phyloP scores from a whole-genome alignment of 35 echinoderm and acorn worm species.

The Heliocidaris tuberculata region DNA sequence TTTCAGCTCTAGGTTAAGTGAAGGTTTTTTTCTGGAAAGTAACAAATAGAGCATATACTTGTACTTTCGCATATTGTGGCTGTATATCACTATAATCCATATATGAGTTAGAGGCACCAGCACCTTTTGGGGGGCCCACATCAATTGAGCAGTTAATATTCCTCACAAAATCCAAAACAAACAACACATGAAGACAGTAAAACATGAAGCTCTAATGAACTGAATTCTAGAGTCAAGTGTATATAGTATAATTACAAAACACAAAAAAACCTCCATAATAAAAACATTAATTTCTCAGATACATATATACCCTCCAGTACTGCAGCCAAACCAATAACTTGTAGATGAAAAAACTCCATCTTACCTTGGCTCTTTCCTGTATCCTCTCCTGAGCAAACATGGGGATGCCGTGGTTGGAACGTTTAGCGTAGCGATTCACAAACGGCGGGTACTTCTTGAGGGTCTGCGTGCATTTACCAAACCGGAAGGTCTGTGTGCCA shows the following conservation, averaged over 20 bases:
- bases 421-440: conserved; percentile 83
- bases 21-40: no score
- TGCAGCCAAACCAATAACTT: not conserved
- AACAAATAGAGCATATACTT: no score
- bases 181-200: not conserved
- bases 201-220: not conserved
- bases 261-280: no score
- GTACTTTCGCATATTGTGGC: no score
- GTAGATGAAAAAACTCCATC: not conserved
- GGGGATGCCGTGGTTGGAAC: conserved; percentile 91
- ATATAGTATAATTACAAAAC: no score
- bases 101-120: not conserved
- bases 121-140: not conserved
- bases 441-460: conserved; percentile 85
- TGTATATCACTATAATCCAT: not conserved
- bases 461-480: conserved; percentile 40
- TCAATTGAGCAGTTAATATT: not conserved
- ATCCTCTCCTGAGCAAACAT: conserved; percentile 92
- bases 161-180: not conserved
- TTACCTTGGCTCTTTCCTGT: conserved; percentile 84
- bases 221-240: not conserved
- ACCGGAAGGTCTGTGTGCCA: not conserved
- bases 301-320: no score
- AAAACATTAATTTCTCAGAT: no score
- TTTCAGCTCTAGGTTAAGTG: no score